These are phyloP conservation scores for Peromyscus maniculatus DNA, from an alignment of 2,113 vertebrate species.

Conservation along the genomic window DNA sequence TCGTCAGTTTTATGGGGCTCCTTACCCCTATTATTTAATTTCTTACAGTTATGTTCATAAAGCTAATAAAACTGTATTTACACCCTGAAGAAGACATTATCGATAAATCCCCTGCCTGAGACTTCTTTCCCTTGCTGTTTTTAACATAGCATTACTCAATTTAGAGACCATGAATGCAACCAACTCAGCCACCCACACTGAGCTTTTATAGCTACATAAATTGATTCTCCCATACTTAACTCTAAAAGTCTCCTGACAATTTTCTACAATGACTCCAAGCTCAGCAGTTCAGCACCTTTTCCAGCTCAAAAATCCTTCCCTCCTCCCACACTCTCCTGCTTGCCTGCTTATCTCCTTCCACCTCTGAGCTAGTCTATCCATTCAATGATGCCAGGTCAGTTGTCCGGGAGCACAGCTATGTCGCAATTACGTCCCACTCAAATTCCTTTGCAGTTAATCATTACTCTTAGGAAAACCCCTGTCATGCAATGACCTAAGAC, in stretches of 20 bases:
- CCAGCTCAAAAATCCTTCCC: background rate
- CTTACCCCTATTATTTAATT: constrained; percentile 47
- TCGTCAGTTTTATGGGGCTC: background rate
- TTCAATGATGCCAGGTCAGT: background rate
- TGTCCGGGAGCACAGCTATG: background rate
- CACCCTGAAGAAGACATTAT: constrained; percentile 46
- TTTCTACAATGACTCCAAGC: constrained; percentile 66
- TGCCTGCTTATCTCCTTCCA: background rate
- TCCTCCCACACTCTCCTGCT: background rate
- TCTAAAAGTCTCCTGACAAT: constrained; percentile 70
- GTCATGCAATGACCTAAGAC: background rate
- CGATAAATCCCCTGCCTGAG: constrained; percentile 45
- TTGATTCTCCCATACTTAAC: constrained; percentile 73
- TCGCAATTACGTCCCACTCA: background rate
- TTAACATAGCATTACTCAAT: constrained; percentile 64
- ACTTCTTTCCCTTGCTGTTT: constrained; percentile 53
- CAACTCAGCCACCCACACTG: constrained; percentile 69
- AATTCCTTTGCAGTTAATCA: background rate
- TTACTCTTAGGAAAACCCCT: background rate
- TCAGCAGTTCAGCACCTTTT: background rate
- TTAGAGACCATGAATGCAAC: constrained; percentile 73
- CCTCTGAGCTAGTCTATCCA: no score
- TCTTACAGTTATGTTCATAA: background rate
- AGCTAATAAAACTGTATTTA: constrained; percentile 65
- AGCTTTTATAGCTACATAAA: constrained; percentile 73